These are phyloP conservation scores for Drosophila dives DNA, from an alignment of 2,888 invertebrate species.

Conservation along the genomic window DNA sequence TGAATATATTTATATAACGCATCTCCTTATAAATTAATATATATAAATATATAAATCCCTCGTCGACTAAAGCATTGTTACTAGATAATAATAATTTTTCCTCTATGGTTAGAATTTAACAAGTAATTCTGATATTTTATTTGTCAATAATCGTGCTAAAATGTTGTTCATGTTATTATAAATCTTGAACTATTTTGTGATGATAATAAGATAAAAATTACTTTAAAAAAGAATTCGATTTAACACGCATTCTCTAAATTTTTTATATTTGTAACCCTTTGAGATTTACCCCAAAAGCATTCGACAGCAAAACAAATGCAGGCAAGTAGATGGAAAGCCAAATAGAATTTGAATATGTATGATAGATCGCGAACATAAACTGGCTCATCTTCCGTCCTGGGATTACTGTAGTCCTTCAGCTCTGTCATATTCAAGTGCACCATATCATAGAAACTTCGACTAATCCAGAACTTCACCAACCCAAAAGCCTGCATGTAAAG, in stretches of 20 bases:
- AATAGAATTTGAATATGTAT: conserved; percentile 40
- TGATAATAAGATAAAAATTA: neutral
- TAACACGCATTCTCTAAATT: too few relatives aligned
- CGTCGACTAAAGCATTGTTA: neutral
- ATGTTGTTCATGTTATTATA: neutral
- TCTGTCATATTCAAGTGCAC: conserved; percentile 20
- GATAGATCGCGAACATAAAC: conserved; percentile 42
- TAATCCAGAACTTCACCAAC: conserved; percentile 35
- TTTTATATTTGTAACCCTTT: too few relatives aligned
- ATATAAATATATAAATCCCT: too few relatives aligned
- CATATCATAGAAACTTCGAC: conserved; percentile 50
- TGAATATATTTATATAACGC: neutral
- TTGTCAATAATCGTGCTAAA: neutral
- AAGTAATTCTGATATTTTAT: too few relatives aligned
- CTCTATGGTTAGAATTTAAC: neutral
- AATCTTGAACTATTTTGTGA: neutral
- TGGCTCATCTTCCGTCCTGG: rapidly evolving
- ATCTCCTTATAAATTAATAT: neutral
- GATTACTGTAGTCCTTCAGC: conserved; percentile 34
- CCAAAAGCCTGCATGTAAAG: conserved; percentile 39
- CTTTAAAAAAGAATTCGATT: too few relatives aligned
- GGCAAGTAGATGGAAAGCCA: neutral
- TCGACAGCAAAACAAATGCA: conserved; percentile 45
- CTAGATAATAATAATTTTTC: neutral
- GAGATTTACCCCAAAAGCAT: conserved; percentile 2